phyloP scores from a whole-genome alignment of 2,113 vertebrate genomes.

The Helogale parvula region DNA sequence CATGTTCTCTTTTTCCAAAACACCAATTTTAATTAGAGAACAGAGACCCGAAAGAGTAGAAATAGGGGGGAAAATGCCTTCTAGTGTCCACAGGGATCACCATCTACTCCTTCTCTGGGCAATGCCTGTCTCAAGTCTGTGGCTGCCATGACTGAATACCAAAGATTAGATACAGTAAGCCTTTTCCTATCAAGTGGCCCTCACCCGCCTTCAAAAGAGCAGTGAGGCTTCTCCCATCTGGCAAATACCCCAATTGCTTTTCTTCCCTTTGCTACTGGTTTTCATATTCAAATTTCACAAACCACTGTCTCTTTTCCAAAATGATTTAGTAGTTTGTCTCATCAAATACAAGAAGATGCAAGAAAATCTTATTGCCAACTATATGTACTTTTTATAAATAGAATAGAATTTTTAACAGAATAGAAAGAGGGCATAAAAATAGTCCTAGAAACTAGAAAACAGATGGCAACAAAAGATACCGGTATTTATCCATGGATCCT shows the following conservation, averaged over 20 bases:
- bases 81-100: background rate
- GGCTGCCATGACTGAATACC: background rate
- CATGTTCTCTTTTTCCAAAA: conserved; percentile 78
- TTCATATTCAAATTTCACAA: conserved; percentile 59
- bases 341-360: conserved; percentile 26
- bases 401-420: conserved; percentile 70
- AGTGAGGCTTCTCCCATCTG: background rate
- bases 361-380: conserved; percentile 49
- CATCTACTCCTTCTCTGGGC: background rate
- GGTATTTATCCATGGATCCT: conserved; percentile 53
- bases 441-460: conserved; percentile 70
- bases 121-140: background rate
- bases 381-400: conserved; percentile 65
- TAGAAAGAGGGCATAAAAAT: conserved; percentile 69
- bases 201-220: background rate
- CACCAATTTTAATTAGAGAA: conserved; percentile 79
- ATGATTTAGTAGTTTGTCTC: conserved; percentile 51
- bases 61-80: background rate
- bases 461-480: conserved; percentile 74
- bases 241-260: background rate
- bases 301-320: conserved; percentile 46
- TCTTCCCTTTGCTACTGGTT: background rate
- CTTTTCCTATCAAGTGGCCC: background rate
- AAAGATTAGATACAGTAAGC: background rate
- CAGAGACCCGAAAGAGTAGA: conserved; percentile 60